Conservation (phyloP, 2,113 vertebrate genomes). For the Trinectes maculatus region DNA sequence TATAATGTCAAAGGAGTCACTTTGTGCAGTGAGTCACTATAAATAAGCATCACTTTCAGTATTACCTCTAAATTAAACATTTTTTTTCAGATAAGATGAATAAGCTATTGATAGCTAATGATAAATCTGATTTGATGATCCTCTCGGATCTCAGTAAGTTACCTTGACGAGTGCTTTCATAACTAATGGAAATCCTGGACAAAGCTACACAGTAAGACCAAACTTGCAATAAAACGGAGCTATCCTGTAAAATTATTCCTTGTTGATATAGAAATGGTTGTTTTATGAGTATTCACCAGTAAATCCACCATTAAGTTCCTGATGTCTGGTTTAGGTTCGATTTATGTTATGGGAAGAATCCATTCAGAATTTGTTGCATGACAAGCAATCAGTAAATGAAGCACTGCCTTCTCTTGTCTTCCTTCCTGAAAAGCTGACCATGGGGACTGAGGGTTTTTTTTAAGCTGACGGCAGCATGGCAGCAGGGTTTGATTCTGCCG, state of each 20-base stretch:
- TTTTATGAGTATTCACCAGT: not conserved
- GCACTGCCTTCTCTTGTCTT: conserved; percentile 1
- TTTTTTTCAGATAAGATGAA: too few relatives aligned
- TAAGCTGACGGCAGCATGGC: conserved; percentile 60
- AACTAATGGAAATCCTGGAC: not conserved
- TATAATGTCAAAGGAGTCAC: too few relatives aligned
- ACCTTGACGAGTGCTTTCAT: not conserved
- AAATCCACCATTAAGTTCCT: not conserved
- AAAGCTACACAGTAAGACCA: too few relatives aligned
- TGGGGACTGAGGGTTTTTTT: conserved; percentile 47
- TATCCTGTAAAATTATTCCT: not conserved
- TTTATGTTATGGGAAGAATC: not conserved
- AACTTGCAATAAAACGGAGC: not conserved
- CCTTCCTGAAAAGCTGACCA: conserved; percentile 66
- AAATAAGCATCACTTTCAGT: too few relatives aligned
- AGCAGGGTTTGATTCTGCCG: conserved; percentile 58
- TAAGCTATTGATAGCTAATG: too few relatives aligned
- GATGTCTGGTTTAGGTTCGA: not conserved
- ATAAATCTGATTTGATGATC: too few relatives aligned
- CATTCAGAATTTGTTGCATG: conserved; percentile 13
- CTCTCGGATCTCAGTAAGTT: too few relatives aligned
- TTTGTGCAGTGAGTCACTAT: too few relatives aligned
- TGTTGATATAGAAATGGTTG: not conserved
- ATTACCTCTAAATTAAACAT: too few relatives aligned
- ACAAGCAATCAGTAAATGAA: conserved; percentile 59